These are phyloP conservation scores for Caenorhabditis sp. DNA, from an alignment of 2,888 invertebrate species.

Conservation along the genomic window DNA sequence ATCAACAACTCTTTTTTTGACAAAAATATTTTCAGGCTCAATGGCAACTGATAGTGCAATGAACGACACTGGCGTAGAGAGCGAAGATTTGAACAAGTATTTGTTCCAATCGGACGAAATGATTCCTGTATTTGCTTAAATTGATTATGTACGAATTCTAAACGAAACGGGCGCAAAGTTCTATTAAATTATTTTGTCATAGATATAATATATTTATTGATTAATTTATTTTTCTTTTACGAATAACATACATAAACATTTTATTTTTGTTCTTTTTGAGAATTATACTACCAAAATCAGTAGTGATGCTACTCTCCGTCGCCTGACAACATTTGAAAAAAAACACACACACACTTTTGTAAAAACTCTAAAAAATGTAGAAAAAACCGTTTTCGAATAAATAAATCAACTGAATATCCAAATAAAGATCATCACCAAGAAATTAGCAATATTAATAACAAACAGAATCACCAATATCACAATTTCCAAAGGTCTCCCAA, in stretches of 20 bases:
- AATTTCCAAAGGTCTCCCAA: conserved; percentile 8
- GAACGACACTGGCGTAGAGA: conserved; percentile 45
- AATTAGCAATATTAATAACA: conserved; percentile 1
- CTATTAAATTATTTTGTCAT: conserved; percentile 1
- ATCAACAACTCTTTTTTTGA: not conserved
- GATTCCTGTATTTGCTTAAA: conserved; percentile 54
- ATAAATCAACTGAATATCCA: not conserved
- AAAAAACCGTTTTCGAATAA: no score
- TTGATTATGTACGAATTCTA: not conserved
- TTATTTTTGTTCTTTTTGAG: no score
- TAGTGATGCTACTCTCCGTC: no score
- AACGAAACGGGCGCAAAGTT: conserved; percentile 1
- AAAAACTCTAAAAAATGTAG: no score
- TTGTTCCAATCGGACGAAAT: conserved; percentile 57
- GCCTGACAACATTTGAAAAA: no score
- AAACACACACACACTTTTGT: no score
- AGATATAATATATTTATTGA: not conserved
- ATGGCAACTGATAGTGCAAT: conserved; percentile 41
- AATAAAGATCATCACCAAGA: conserved; percentile 2
- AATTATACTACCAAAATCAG: no score
- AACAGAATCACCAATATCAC: not conserved
- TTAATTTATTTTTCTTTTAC: not conserved
- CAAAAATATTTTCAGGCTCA: conserved; percentile 23
- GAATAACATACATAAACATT: no score
- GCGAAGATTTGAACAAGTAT: conserved; percentile 53